Conservation (phyloP, 2,888 invertebrate genomes). For the Rhaphigaster nebulosa region DNA sequence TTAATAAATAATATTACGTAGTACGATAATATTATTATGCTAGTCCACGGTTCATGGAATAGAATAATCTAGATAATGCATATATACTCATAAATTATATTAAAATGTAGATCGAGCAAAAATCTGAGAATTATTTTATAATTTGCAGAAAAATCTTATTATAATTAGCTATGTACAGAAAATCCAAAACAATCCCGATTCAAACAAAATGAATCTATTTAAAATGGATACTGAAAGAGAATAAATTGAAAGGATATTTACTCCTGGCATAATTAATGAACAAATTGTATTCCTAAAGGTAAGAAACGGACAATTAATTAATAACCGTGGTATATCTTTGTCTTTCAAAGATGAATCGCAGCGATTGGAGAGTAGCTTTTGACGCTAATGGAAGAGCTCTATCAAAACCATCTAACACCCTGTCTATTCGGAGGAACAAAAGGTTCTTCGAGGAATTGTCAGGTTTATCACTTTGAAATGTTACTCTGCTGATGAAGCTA, state of each 20-base stretch:
- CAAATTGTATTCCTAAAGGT: not conserved
- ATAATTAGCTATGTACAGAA: too few relatives aligned
- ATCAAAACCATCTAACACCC: conserved; percentile 25
- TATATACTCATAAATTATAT: too few relatives aligned
- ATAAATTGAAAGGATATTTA: conserved; percentile 11
- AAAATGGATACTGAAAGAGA: not conserved
- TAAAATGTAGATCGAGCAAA: too few relatives aligned
- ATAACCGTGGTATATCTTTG: conserved; percentile 27
- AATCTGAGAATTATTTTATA: too few relatives aligned
- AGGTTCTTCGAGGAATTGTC: not conserved
- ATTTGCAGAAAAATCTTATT: too few relatives aligned
- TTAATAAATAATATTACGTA: too few relatives aligned
- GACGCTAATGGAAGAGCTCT: conserved; percentile 42
- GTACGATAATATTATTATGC: too few relatives aligned
- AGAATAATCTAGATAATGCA: too few relatives aligned
- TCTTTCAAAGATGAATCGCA: conserved; percentile 36
- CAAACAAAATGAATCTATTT: not conserved
- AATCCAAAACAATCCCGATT: too few relatives aligned
- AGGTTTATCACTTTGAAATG: not conserved
- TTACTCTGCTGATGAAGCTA: not conserved
- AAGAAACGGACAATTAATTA: conserved; percentile 15
- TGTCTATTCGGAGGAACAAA: conserved; percentile 9
- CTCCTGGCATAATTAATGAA: not conserved
- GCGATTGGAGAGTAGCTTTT: conserved; percentile 19
- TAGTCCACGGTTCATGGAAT: too few relatives aligned